Conservation (phyloP, 2,797 vertebrate genomes). For the Notolabrus celidotus region DNA sequence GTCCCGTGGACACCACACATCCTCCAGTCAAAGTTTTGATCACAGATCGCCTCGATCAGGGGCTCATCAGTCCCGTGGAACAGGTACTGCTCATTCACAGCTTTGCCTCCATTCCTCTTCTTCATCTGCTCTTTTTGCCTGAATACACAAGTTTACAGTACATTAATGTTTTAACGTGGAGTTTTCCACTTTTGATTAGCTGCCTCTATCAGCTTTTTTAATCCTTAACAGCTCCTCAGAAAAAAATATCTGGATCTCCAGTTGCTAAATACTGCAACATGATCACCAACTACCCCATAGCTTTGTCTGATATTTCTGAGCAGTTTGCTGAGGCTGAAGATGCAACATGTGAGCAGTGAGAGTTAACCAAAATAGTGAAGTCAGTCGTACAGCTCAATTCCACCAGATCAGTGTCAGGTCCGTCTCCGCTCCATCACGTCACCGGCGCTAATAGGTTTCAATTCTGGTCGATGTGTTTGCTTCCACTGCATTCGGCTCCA, state of each 20-base stretch:
- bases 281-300: neutral
- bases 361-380: too few relatives aligned
- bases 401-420: too few relatives aligned
- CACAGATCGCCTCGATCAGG: slow-evolving; percentile 82
- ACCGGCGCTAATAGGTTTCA: too few relatives aligned
- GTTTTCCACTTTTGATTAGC: neutral
- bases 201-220: neutral
- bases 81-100: slow-evolving; percentile 76
- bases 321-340: neutral
- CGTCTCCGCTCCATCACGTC: too few relatives aligned
- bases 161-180: neutral
- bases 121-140: slow-evolving; percentile 88
- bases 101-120: slow-evolving; percentile 66
- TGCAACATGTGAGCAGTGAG: neutral
- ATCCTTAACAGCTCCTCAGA: neutral
- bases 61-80: slow-evolving; percentile 85
- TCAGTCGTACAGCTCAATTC: too few relatives aligned
- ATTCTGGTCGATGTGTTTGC: too few relatives aligned
- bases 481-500: too few relatives aligned
- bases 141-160: slow-evolving; percentile 13
- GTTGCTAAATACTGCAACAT: slow-evolving; percentile 1
- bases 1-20: slow-evolving; percentile 83
- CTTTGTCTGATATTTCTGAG: neutral
- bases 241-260: neutral
- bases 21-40: slow-evolving; percentile 91